Percentiles rank a stretch among this genome's conserved stretches.
Conservation (phyloP, 2,888 invertebrate genomes). For the Ceraclea dissimilis region DNA sequence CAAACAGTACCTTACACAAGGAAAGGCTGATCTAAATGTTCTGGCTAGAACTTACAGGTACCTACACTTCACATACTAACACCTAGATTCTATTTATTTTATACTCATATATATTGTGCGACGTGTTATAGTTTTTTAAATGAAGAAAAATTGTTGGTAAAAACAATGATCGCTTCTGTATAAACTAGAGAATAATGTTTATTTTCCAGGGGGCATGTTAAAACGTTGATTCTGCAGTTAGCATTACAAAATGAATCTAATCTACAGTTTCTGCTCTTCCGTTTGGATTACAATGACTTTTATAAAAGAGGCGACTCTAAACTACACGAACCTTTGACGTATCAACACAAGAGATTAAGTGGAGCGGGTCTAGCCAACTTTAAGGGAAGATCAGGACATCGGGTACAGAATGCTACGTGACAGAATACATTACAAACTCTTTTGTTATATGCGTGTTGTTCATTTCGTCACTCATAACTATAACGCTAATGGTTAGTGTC, state of each 20-base stretch:
- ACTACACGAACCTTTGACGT: slow-evolving; percentile 60
- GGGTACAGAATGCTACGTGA: neutral
- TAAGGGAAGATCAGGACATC: neutral
- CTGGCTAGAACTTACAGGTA: slow-evolving; percentile 68
- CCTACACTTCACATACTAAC: too few species aligned
- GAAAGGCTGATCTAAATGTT: slow-evolving; percentile 58
- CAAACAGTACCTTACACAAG: slow-evolving; percentile 52
- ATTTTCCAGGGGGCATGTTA: slow-evolving; percentile 65
- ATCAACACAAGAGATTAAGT: slow-evolving; percentile 56
- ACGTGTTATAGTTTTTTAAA: neutral
- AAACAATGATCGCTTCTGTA: neutral
- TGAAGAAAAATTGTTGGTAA: too few species aligned
- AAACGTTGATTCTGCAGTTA: slow-evolving; percentile 75
- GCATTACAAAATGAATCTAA: slow-evolving; percentile 79
- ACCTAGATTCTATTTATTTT: neutral
- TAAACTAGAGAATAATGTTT: slow-evolving; percentile 4
- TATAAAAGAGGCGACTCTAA: slow-evolving; percentile 79
- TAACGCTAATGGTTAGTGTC: too few species aligned
- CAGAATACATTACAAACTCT: neutral
- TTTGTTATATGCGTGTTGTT: neutral
- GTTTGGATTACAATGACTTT: slow-evolving; percentile 92
- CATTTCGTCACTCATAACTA: neutral
- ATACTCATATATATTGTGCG: neutral
- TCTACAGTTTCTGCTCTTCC: slow-evolving; percentile 81
- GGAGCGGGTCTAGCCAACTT: slow-evolving; percentile 38